Base-by-base conservation (phyloP, 2,888 invertebrate species). In the Folsomia candida region DNA sequence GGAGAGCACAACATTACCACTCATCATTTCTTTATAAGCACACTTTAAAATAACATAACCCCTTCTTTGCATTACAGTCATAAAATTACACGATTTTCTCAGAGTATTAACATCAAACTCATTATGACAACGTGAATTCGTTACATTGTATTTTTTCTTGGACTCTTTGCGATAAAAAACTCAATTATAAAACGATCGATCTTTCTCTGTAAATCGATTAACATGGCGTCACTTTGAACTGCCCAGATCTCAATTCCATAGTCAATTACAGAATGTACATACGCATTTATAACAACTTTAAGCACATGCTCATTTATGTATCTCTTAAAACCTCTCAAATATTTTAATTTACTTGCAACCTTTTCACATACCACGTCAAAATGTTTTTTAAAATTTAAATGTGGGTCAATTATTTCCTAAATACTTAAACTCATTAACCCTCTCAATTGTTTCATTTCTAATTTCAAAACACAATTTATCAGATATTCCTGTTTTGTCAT, bases 181-280 rank as follows among this genome's bases (percentile, higher is more conserved):
- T 27, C 4, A 6, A 59, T 59, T 18, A 59, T 20, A 6, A 59
- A 59, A 11, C 22, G 14, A 24, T 59, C 4, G 9, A 59, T 24
- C 24, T 59, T 59, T 18, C 3, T 27, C 27, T 59, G 59, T 11
- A 59, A 14, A 6, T 22, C n/a, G 2, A 3, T 18, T 24, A 59
- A 25, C 18, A 26, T 14, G 4, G 26, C 6, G 24, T 6, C 6
- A n/a, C 4, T 3, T 59, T 59, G 59, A 6, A 59, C 63, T 11
- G 20, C 67, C 67, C 70, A 70, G 3, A 70, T 51, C 26, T 67
- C 67, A 6, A 70, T 2, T 3, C 51, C 67, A 22, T 63, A 70
- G 20, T 70, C 70, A 11, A 70, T 70, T n/a, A 69, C 54, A 25
- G 68, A 68, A 18, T 26, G 18, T 1, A 68, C 6, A 22, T 70